Conservation (phyloP, 2,113 vertebrate genomes). For the Rhizomys pruinosus region DNA sequence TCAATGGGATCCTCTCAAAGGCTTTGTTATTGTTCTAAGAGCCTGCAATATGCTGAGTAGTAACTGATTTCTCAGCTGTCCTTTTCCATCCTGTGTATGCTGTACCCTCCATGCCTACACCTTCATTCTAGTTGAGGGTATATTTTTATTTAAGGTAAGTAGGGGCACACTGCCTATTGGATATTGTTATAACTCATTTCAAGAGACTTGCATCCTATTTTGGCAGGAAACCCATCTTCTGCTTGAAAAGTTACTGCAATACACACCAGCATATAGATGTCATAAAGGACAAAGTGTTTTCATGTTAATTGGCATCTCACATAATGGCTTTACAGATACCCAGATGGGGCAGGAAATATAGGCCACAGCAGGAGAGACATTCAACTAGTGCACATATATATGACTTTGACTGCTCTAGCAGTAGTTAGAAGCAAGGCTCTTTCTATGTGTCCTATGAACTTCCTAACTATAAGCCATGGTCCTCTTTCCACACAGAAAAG, state of each 20-base stretch:
- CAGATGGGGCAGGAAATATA: background rate
- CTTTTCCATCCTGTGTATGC: background rate
- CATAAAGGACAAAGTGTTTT: background rate
- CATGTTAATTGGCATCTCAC: background rate
- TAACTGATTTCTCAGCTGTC: no score
- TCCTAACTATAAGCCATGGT: background rate
- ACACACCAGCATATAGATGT: background rate
- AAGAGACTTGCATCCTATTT: background rate
- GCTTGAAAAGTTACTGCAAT: background rate
- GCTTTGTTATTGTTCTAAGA: background rate
- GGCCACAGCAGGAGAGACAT: background rate
- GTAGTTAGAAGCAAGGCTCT: background rate
- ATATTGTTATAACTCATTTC: background rate
- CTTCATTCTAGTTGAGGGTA: background rate
- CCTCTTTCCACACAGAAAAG: background rate
- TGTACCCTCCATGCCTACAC: background rate
- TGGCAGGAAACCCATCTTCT: background rate
- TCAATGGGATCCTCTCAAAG: background rate
- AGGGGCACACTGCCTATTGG: background rate
- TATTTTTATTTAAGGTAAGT: background rate
- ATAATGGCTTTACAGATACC: background rate
- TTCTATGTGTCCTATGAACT: fast-evolving
- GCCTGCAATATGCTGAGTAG: background rate
- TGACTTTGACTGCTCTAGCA: no score
- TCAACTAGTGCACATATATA: fast-evolving